Conservation (phyloP, 23 tunicate genomes). For the Corella eumyota region DNA sequence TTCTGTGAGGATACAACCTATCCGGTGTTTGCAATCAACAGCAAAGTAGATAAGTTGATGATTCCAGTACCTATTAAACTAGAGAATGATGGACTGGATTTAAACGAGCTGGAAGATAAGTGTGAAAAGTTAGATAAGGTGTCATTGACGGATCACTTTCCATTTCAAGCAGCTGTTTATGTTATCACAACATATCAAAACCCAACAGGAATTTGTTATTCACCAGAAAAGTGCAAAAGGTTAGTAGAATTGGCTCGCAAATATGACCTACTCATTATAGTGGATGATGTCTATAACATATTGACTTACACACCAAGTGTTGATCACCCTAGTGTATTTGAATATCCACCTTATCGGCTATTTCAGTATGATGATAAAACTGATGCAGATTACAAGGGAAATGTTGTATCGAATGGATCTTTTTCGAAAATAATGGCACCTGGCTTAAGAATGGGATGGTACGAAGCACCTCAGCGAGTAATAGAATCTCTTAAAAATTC, state of each 20-base stretch:
- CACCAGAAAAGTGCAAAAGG: conserved; percentile 28
- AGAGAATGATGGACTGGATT: conserved; percentile 32
- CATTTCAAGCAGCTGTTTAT: conserved; percentile 63
- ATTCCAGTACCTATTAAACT: conserved; percentile 16
- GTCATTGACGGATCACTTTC: conserved; percentile 15
- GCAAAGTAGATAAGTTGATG: conserved; percentile 17
- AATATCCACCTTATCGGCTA: conserved; percentile 20
- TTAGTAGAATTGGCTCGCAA: conserved; percentile 32
- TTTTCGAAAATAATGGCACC: conserved; percentile 42
- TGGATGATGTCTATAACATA: conserved; percentile 45
- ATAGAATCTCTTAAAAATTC: background rate
- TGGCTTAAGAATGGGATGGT: conserved; percentile 48
- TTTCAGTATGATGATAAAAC: conserved; percentile 32
- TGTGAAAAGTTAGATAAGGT: conserved; percentile 12
- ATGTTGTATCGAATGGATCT: conserved; percentile 28
- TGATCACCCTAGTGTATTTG: conserved; percentile 7
- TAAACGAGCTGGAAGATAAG: conserved; percentile 35
- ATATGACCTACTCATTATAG: conserved; percentile 28
- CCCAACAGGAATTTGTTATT: conserved; percentile 69
- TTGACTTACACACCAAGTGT: conserved; percentile 22
- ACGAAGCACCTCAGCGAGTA: conserved; percentile 18
- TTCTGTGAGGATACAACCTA: conserved; percentile 80
- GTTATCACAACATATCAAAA: conserved; percentile 66
- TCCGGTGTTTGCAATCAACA: conserved; percentile 14
- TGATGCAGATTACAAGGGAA: conserved; percentile 37